Base-by-base conservation (phyloP, 2,797 vertebrate genomes). In the Percopsis omiscomaycus region DNA sequence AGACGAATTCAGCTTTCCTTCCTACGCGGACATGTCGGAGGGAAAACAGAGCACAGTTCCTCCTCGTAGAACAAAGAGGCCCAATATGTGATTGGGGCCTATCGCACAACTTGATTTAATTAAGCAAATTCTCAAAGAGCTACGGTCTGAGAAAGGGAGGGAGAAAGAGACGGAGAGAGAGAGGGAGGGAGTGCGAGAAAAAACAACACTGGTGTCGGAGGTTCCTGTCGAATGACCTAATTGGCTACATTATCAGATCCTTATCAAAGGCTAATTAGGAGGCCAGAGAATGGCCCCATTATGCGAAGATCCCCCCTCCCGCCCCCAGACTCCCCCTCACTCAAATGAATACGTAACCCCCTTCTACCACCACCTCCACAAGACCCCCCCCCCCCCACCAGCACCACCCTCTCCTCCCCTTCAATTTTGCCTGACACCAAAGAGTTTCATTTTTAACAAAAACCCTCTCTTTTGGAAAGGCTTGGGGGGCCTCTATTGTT, bases 201-300 rank as follows among this genome's bases (percentile, higher is more conserved):
- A 56, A 69, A 68, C 13, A 72, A 69, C 12, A 74, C 75, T 66
- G 78, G 74, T 80, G 69, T 82, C 80, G 69, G 89, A 83, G 56
- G 89, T 87, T 76, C 78, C 71, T 89, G 80, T 87, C 83, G 86
- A 93, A 82, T 91, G 88, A 93, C 83, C 90, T 93, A 92, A 93
- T 90, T 90, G 91, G 89, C 92, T 92, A 90, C 92, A 92, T 90
- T 89, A 92, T 92, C 85, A 89, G 89, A 85, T 86, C 85, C 82
- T 89, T 88, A 94, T 92, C 90, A 94, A 92, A 91, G 86, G 81
- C 92, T 94, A 93, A 94, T 95, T 93, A 94, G 89, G 29, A 72
- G 92, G 90, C 82, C 86, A 90, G 76, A 91, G 85, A 94, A 91
- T 86, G 86, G 91, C 83, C 87, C 83, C 90, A 92, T 91, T 92